phyloP scores from a whole-genome alignment of 2,113 vertebrate genomes.

The Psammodynastes pulverulentus region DNA sequence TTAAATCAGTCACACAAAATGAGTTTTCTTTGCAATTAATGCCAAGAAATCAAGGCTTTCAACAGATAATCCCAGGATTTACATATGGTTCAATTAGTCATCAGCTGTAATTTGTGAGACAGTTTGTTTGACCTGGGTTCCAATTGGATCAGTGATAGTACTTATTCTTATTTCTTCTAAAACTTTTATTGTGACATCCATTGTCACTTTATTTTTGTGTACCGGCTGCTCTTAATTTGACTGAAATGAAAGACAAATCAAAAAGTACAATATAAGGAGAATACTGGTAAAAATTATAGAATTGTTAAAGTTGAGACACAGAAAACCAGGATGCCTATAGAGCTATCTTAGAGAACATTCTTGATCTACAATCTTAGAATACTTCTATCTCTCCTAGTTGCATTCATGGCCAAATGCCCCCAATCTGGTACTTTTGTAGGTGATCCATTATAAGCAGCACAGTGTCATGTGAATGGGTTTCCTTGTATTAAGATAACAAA shows the following conservation, averaged over 20 bases:
- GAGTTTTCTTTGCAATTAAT: constrained; percentile 21
- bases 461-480: not conserved
- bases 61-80: constrained; percentile 16
- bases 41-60: constrained; percentile 8
- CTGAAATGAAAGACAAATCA: not conserved
- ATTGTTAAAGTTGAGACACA: not conserved
- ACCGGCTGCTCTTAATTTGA: not conserved
- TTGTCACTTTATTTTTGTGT: not conserved
- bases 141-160: not conserved
- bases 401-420: not conserved
- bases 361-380: not conserved
- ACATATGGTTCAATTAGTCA: not conserved
- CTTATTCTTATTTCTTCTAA: not conserved
- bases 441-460: not conserved
- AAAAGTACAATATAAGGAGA: not conserved
- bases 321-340: not conserved
- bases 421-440: accelerated
- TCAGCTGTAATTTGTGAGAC: not conserved
- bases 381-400: accelerated
- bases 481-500: not conserved
- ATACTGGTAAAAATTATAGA: not conserved
- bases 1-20: constrained; percentile 11
- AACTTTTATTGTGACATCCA: not conserved
- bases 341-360: not conserved
- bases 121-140: not conserved